Evolutionary conservation across 53 echinoderm and acorn worm genomes (phyloP), one percentile per base, ranked within the genome.

Genomic region (Glandiceps talaboti): DNA sequence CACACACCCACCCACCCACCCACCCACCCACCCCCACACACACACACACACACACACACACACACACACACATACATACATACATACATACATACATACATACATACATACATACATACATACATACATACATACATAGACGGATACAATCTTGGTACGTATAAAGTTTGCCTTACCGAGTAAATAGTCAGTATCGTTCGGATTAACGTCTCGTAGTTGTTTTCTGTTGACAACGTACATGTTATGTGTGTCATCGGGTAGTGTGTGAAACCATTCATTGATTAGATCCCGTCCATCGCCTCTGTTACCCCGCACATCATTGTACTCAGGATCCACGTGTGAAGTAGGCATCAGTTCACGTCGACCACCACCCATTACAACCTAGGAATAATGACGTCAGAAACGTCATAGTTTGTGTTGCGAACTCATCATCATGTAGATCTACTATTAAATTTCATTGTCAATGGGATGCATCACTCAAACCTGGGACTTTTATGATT

Each of bases 281-380:
- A 92, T 95, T 33, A 95, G 84, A 74, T 95, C 77, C 14, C 88
- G 90, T 0, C 92, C 87, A 74, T 95, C 96, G n/a, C 31, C 80
- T 14, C 96, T 82, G 14, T 77, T 77, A 10, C 96, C 96, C 14
- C 14, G 33, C 28, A 75, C 74, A 29, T 82, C 74, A 1, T 85
- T 79, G 28, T 79, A 45, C n/a, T 84, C 90, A 26, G 84, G 84
- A 20, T 45, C 64, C 6, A 45, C 64, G 64, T 45, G 64, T 45
- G 64, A 6, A 6, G 64, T 45, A 45, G 64, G 64, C 64, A 45
- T 45, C 64, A 45, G 64, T 45, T 45, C 64, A 12, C 64, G 6
- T 6, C 64, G 64, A 45, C 64, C 64, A 20, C 64, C 64, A 20
- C 64, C 64, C 6, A 45, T 6, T 20, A 45, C 64, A 45, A 45